Evolutionary conservation across 2,888 invertebrate species (phyloP), one percentile per base, ranked within the genome.

Genomic region (Clitarchus hookeri): DNA sequence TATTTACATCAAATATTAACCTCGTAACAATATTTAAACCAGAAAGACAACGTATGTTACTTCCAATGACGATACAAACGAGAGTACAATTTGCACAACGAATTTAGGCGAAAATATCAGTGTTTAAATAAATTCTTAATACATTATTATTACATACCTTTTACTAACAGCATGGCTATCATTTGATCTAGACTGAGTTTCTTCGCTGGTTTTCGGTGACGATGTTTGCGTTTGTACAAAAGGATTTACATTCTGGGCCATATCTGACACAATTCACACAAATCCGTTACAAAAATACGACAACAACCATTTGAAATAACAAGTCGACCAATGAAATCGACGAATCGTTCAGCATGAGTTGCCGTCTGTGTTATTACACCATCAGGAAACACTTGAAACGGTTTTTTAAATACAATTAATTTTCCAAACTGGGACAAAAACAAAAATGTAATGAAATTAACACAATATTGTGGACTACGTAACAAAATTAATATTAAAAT

Each of bases 161-260:
- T 97, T 97, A 92, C 96, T 96, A 89, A 97, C 97, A 91, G 97
- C 97, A 92, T 97, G 97, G 93, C 96, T 96, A 92, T 97, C 97
- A 92, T 93, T 93, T 83, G 93, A 92, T 88, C 92, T 90, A 89
- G 94, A 95, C 90, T 95, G 95, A 89, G 95, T 95, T 91, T 96
- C 96, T 91, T 97, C 96, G 91, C 94, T 95, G 89, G 96, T 96
- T 93, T 97, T 97, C 88, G 94, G 93, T 88, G 94, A 94, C 91
- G 95, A 94, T 88, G 95, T 94, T 89, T 95, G 95, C 88, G 94
- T 94, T 88, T 95, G 94, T 90, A 94, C 94, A 91, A 95, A 95
- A 89, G 97, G 97, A 92, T 97, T 97, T 89, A 96, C 95, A 93
- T 97, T 97, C 93, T 97, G 97, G 92, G 96, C 97, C 97, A 97